Percentiles rank a stretch among this genome's conserved stretches.
These are phyloP conservation scores for Sakesphorus luctuosus DNA, from an alignment of 2,113 vertebrate genomes.

Conservation along the genomic window DNA sequence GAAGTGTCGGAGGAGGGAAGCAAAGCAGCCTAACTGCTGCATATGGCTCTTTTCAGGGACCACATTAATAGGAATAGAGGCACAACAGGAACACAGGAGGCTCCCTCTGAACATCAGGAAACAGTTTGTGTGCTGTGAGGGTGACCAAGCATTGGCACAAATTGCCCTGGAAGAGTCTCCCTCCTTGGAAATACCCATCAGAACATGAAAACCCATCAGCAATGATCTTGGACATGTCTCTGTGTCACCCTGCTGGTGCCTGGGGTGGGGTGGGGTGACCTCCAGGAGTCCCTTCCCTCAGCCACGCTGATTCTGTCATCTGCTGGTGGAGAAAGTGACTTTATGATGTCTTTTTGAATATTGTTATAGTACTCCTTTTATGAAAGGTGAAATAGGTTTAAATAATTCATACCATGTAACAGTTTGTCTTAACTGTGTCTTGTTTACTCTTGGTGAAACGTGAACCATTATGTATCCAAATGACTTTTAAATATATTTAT, in stretches of 20 bases:
- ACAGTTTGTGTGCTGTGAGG: neutral
- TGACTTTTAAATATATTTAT: neutral
- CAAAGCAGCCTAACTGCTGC: neutral
- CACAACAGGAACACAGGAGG: neutral
- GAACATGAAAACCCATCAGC: neutral
- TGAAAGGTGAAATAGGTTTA: neutral
- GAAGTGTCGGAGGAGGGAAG: neutral
- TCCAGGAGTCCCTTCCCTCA: neutral
- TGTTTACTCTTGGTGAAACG: neutral
- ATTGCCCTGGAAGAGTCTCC: neutral
- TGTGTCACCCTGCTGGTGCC: neutral
- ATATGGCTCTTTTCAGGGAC: neutral
- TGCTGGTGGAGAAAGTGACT: neutral
- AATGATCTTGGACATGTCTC: rapidly evolving
- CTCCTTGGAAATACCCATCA: neutral
- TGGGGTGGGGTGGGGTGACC: neutral
- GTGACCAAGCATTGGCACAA: neutral
- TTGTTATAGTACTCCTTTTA: neutral
- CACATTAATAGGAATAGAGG: neutral
- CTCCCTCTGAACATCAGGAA: neutral
- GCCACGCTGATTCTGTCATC: neutral
- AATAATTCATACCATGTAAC: neutral
- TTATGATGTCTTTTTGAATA: neutral
- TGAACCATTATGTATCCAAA: neutral
- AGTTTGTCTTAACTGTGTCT: neutral